These are phyloP conservation scores for Chaunax sp. DNA, from an alignment of 2,797 vertebrate species.

Conservation along the genomic window DNA sequence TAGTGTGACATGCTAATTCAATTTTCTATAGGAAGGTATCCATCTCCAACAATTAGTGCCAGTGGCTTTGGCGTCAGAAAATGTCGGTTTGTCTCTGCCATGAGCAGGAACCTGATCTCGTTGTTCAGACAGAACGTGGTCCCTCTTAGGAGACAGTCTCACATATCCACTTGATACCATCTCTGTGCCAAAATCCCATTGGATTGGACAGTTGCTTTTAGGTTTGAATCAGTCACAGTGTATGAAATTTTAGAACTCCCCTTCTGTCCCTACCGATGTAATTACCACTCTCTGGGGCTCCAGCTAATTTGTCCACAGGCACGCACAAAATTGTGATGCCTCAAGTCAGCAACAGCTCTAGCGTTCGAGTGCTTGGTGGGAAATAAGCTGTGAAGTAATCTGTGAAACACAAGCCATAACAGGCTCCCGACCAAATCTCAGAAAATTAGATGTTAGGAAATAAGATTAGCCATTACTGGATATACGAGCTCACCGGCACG, in stretches of 20 bases:
- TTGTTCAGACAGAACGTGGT: slow-evolving; percentile 19
- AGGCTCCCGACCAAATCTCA: slow-evolving; percentile 22
- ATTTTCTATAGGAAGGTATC: slow-evolving; percentile 42
- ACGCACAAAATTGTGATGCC: slow-evolving; percentile 5
- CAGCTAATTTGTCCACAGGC: slow-evolving; percentile 33
- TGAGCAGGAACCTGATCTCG: slow-evolving; percentile 29
- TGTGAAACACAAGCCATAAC: slow-evolving; percentile 44
- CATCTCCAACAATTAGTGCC: slow-evolving; percentile 44
- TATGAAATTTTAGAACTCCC: slow-evolving; percentile 40
- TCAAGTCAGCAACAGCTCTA: slow-evolving; percentile 9
- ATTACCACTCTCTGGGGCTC: slow-evolving; percentile 41
- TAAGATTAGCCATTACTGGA: slow-evolving; percentile 35
- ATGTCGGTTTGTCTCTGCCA: neutral
- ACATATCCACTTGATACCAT: slow-evolving; percentile 12
- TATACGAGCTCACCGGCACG: neutral
- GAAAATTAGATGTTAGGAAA: slow-evolving; percentile 44
- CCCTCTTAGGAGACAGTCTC: slow-evolving; percentile 6
- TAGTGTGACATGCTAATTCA: slow-evolving; percentile 42
- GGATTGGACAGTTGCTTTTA: slow-evolving; percentile 17
- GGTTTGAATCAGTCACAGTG: slow-evolving; percentile 24
- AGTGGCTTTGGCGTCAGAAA: slow-evolving; percentile 39
- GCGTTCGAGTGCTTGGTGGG: slow-evolving; percentile 17
- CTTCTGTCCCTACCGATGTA: slow-evolving; percentile 19
- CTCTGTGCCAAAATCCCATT: neutral
- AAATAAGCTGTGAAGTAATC: slow-evolving; percentile 58